Evolutionary conservation across 2,888 invertebrate genomes (phyloP), one percentile per base, ranked within the genome.

Genomic region (Catocala nupta): DNA sequence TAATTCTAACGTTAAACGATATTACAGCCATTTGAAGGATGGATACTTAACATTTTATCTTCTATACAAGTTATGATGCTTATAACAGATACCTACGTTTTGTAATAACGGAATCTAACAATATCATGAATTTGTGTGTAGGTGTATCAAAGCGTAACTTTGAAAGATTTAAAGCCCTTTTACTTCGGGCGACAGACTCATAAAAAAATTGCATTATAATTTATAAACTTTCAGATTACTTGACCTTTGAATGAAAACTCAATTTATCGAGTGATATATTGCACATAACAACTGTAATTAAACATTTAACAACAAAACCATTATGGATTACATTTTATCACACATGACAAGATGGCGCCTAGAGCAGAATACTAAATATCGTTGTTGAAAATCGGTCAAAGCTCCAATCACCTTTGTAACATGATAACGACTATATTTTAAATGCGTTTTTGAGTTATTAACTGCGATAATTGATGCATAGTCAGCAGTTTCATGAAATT

Each of bases 231-330:
- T 83, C 77, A 68, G 72, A 76, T 49, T 55, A 60, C 44, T 64
- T 82, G 81, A 84, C 84, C 83, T 86, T 79, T 65, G 25, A 63
- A 75, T 84, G 82, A 89, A 87, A 87, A 85, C 88, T 89, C 83
- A 89, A 90, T 90, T 84, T 80, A 81, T 82, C 68, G 72, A 70
- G 71, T 89, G 90, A 91, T 91, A 88, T 90, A 91, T 89, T 82
- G 81, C 61, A 64, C 67, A 63, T 70, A 85, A 88, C 75, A 75
- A 85, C 87, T 84, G 79, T 89, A 89, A 92, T 92, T 91, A 91
- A 78, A 78, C 72, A 79, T 85, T 86, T 89, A 88, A 89, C 87
- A 82, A 82, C 76, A 66, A 68, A 73, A 63, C 68, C 73, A 74
- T 84, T 83, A 87, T 81, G 81, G 80, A 86, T 82, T 79, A 78